Percentiles rank a stretch among this genome's conserved stretches.
These are phyloP conservation scores for Gallinago media DNA, from an alignment of 2,113 vertebrate genomes.

Conservation along the genomic window DNA sequence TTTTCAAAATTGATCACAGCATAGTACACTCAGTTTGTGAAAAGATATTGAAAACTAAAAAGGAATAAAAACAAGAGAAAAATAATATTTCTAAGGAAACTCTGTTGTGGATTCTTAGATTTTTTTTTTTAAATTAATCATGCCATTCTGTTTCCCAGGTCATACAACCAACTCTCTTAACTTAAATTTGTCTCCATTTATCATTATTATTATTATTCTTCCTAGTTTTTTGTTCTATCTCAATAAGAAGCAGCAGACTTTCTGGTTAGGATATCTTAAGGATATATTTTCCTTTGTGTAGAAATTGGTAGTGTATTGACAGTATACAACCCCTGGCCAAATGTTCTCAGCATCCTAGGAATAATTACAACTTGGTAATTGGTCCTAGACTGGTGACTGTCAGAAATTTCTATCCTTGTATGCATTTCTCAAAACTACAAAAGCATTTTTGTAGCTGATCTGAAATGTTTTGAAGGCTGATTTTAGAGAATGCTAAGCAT, in stretches of 20 bases:
- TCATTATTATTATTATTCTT: background rate
- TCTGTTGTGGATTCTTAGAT: background rate
- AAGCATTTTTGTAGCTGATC: background rate
- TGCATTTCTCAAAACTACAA: background rate
- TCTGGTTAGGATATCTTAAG: background rate
- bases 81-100: background rate
- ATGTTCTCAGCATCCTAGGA: background rate
- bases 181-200: background rate
- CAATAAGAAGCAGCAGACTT: background rate
- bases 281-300: background rate
- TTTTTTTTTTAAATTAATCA: background rate
- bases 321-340: background rate
- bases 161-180: accelerated
- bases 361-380: background rate
- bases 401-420: background rate
- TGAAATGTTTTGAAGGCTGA: background rate
- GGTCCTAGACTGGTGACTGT: background rate
- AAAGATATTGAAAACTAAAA: background rate
- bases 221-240: background rate
- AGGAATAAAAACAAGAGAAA: background rate
- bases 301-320: accelerated
- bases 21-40: background rate
- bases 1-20: background rate
- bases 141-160: background rate
- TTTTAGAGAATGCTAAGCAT: background rate